phyloP scores from a whole-genome alignment of 1,140 invertebrate genomes.

The Papilio dardanus region DNA sequence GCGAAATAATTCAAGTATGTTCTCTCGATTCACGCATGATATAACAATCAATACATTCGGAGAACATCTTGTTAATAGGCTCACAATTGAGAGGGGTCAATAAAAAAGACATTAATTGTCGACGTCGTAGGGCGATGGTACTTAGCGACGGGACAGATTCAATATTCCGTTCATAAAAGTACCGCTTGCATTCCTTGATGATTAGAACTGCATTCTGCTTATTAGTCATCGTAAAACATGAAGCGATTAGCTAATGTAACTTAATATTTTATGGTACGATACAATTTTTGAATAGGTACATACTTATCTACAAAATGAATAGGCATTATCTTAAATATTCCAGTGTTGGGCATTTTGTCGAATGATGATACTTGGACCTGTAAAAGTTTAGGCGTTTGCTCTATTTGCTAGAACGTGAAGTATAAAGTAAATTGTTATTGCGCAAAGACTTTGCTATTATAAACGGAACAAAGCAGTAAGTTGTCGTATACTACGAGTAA shows the following conservation, averaged over 20 bases:
- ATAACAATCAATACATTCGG: slow-evolving; percentile 27
- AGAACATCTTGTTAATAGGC: slow-evolving; percentile 48
- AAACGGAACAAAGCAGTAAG: neutral
- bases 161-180: slow-evolving; percentile 13
- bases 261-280: neutral
- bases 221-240: slow-evolving; percentile 13
- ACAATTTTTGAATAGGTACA: neutral
- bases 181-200: slow-evolving; percentile 28
- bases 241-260: slow-evolving; percentile 19
- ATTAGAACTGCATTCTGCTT: neutral
- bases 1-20: neutral
- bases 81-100: slow-evolving; percentile 68
- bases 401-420: neutral
- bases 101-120: slow-evolving; percentile 68
- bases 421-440: neutral
- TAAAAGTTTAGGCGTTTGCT: neutral
- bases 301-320: neutral
- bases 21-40: slow-evolving; percentile 1
- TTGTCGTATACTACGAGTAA: neutral
- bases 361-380: neutral
- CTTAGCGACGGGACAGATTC: slow-evolving; percentile 11
- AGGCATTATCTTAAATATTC: neutral
- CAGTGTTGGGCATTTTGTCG: neutral
- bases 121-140: slow-evolving; percentile 48
- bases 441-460: neutral